Base-by-base conservation (phyloP, 1,140 invertebrate species). In the Anagrus nilaparvatae region DNA sequence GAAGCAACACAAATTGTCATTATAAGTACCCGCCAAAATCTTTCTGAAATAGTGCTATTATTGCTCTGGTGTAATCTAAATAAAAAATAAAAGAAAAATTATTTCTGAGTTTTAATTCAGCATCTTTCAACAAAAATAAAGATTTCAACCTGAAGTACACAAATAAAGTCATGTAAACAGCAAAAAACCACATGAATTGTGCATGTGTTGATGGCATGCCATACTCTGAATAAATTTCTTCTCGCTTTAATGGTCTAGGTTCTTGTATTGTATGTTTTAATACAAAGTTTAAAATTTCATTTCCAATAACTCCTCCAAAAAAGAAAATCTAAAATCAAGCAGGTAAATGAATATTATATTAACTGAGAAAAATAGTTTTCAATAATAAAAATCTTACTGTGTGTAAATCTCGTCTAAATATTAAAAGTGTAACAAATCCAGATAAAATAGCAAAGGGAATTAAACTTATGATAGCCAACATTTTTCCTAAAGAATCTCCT, bases 191-290 rank as follows among this genome's bases (percentile, higher is more conserved):
- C 70, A 90, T 83, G 64, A 91, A 88, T 67, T 93, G 89, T 51
- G 88, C 76, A 73, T 95, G 90, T 36, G 83, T 82, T 18, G 89
- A 94, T 32, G 90, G 90, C 90, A 95, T 95, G 54, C 89, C 89
- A 78, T 90, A 92, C 70, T 93, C 87, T 52, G 79, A 81, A 54
- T 82, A 85, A 21, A 88, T 59, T 50, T 72, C 60, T 51, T 75
- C 71, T 56, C 82, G 69, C 48, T 63, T 65, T 44, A 84, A 60
- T 36, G 90, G 90, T 55, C 89, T 73, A 32, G 77, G 67, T 70
- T 93, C 85, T 60, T 79, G 75, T 51, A 93, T 85, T 28, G 77
- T 73, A 62, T 89, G 79, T 63, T 95, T 95, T 25, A 92, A 65
- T 50, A 83, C 65, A 63, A 81, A 79, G 67, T 93, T 93, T 24